Conservation (phyloP, 2,888 invertebrate genomes). For the Subacronicta megacephala region DNA sequence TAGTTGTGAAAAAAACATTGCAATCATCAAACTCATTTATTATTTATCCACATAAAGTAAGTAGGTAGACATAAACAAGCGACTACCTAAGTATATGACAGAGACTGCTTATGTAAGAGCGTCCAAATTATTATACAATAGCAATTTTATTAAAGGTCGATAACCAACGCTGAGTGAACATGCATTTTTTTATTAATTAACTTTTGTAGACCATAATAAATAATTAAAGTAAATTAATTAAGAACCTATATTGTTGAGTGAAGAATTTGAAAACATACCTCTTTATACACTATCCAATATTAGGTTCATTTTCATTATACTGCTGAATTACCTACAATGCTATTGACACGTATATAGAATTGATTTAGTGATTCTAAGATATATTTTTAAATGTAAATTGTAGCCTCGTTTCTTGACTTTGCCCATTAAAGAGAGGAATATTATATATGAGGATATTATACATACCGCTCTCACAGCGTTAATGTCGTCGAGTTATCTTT, state of each 20-base stretch:
- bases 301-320: no score
- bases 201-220: not conserved
- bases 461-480: constrained; percentile 15
- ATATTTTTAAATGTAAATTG: no score
- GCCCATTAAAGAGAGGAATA: constrained; percentile 1
- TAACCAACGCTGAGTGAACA: constrained; percentile 32
- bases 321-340: no score
- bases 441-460: constrained; percentile 1
- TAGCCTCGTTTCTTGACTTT: no score
- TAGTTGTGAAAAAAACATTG: constrained; percentile 23
- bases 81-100: not conserved
- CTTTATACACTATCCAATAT: no score
- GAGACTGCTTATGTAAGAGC: constrained; percentile 24
- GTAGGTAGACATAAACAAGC: constrained; percentile 7
- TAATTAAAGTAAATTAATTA: not conserved
- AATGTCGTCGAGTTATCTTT: constrained; percentile 23
- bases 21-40: constrained; percentile 18
- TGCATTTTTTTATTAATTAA: constrained; percentile 8
- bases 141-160: constrained; percentile 39
- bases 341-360: no score
- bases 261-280: no score
- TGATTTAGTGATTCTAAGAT: no score
- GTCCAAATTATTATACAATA: constrained; percentile 45
- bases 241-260: no score
- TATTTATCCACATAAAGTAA: constrained; percentile 1